These are phyloP conservation scores for Argyrosomus regius DNA, from an alignment of 2,797 vertebrate species.

Conservation along the genomic window DNA sequence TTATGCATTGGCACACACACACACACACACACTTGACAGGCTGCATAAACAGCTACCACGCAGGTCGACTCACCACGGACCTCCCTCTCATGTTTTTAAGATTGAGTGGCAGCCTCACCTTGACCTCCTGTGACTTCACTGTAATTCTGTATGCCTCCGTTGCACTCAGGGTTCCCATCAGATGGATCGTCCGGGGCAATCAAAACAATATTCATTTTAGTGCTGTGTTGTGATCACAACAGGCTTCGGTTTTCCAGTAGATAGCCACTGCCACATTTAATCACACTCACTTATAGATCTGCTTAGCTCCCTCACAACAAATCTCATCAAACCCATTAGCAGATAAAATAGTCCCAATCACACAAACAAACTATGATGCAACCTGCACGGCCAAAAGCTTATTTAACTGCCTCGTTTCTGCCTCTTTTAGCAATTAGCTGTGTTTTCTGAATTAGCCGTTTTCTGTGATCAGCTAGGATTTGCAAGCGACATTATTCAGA, in stretches of 20 bases:
- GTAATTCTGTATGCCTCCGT: slow-evolving; percentile 42
- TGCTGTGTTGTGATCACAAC: slow-evolving; percentile 21
- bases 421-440: slow-evolving; percentile 26
- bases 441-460: slow-evolving; percentile 30
- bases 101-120: slow-evolving; percentile 77
- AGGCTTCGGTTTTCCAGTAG: slow-evolving; percentile 32
- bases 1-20: slow-evolving; percentile 51
- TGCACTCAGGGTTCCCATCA: slow-evolving; percentile 41
- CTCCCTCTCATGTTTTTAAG: slow-evolving; percentile 76
- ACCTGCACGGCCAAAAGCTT: not conserved
- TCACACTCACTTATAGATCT: slow-evolving; percentile 32
- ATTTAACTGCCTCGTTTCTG: not conserved
- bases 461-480: slow-evolving; percentile 48
- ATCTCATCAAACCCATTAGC: slow-evolving; percentile 29
- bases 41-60: slow-evolving; percentile 71
- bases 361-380: not conserved
- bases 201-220: slow-evolving; percentile 48
- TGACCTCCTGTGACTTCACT: slow-evolving; percentile 66
- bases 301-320: slow-evolving; percentile 12
- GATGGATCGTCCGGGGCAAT: slow-evolving; percentile 42
- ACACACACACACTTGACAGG: slow-evolving; percentile 42
- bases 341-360: slow-evolving; percentile 22
- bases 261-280: slow-evolving; percentile 46
- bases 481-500: slow-evolving; percentile 33
- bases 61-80: slow-evolving; percentile 58